Conservation (phyloP, 2,888 invertebrate genomes). For the Coelinius sp. region DNA sequence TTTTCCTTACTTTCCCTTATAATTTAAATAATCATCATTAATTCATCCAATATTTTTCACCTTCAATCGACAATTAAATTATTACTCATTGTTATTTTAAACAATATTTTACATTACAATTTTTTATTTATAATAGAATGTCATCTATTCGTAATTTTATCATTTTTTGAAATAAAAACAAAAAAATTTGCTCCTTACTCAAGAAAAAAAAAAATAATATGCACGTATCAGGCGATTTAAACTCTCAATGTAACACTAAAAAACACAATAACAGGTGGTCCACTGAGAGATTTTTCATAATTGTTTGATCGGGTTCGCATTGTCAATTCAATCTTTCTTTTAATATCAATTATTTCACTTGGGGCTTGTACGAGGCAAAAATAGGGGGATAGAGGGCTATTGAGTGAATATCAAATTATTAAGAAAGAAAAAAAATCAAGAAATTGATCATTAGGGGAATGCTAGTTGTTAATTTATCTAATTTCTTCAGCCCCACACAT, state of each 20-base stretch:
- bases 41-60: neutral
- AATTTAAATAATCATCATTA: neutral
- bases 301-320: slow-evolving; percentile 7
- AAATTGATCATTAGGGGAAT: neutral
- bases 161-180: slow-evolving; percentile 13
- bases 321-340: slow-evolving; percentile 40
- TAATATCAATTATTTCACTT: slow-evolving; percentile 56
- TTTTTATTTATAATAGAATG: slow-evolving; percentile 26
- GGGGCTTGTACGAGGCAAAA: slow-evolving; percentile 67
- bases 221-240: slow-evolving; percentile 24
- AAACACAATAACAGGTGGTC: slow-evolving; percentile 65
- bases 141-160: slow-evolving; percentile 2
- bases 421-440: slow-evolving; percentile 33
- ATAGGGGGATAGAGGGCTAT: slow-evolving; percentile 38
- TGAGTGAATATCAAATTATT: slow-evolving; percentile 47
- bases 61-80: slow-evolving; percentile 14
- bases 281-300: slow-evolving; percentile 46
- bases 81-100: slow-evolving; percentile 15
- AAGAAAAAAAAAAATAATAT: slow-evolving; percentile 20
- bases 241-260: slow-evolving; percentile 46
- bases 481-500: slow-evolving; percentile 12
- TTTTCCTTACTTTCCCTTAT: slow-evolving; percentile 3
- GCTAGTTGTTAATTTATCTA: slow-evolving; percentile 9
- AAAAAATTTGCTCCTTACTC: neutral
- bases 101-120: slow-evolving; percentile 26